Evolutionary conservation across 2,113 vertebrate genomes (phyloP), one percentile per base, ranked within the genome.

Genomic region (Dolichallabes microphthalmus): DNA sequence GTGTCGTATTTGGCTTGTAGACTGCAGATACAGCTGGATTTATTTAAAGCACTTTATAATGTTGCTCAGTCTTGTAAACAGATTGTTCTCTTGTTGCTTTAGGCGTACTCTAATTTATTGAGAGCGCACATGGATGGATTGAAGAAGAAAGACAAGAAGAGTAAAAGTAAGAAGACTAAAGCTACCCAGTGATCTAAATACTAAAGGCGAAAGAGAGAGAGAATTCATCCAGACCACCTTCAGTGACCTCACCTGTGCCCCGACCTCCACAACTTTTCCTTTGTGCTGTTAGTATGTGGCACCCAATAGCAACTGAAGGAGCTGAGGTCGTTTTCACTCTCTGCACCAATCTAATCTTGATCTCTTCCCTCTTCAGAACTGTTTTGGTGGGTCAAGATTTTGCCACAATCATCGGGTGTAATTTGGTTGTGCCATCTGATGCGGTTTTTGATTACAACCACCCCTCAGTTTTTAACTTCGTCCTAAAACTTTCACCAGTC

Each of bases 131-230:
- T 99, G 95, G 98, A 99, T 45, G 98, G 98, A 73, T 94, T 99
- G 90, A 99, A 99, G 95, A 99, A 99, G 93, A 98, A 98, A 91
- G 98, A 99, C 92, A 99, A 98, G 91, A 99, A 98, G 93, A 99
- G 95, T 94, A 99, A 99, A 95, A 97, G 93, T 90, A 99, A 99
- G 96, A 99, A 99, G 92, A 97, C 94, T 89, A 98, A 98, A 95
- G 96, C 98, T 87, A 97, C 96, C 1, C 96, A 99, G 92, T 99
- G 96, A 99, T 25, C 32, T 81, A 80, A 69, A 68, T 13, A 22
- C 9, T 27, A 76, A 64, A 45, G n/a, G n/a, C n/a, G 19, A 58
- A 3, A 60, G 30, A 50, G 50, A 55, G 66, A 71, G 27, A 68
- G 30, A 27, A 87, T 89, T 77, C 20, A 52, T 15, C 52, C 63